Conservation (phyloP, 2,113 vertebrate species). For the Rhinoptilus africanus region DNA sequence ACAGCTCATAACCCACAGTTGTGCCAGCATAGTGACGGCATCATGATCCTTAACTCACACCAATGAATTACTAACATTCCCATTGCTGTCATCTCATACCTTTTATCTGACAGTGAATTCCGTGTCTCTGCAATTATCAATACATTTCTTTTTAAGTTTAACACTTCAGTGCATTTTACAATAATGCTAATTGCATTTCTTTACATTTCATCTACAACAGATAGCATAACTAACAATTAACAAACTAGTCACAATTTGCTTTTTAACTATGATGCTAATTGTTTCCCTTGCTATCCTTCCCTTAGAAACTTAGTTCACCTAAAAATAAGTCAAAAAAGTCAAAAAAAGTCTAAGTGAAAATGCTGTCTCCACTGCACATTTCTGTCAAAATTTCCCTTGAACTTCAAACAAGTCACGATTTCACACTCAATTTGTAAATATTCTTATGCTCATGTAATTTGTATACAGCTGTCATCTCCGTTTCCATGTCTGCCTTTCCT, state of each 20-base stretch:
- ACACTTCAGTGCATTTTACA: background rate
- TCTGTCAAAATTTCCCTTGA: background rate
- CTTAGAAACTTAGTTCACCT: background rate
- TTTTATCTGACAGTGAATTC: background rate
- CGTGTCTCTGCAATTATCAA: background rate
- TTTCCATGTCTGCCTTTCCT: background rate
- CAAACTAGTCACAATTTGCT: background rate
- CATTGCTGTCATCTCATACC: background rate
- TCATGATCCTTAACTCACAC: background rate
- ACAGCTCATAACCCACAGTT: background rate
- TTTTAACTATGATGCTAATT: background rate
- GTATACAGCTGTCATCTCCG: background rate
- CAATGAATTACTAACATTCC: background rate
- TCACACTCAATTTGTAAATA: background rate
- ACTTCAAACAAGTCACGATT: background rate
- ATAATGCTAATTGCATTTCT: background rate
- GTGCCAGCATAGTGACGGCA: background rate
- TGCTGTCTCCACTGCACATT: background rate
- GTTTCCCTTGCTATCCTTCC: background rate
- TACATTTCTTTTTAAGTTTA: background rate
- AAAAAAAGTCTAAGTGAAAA: background rate
- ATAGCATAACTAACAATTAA: background rate
- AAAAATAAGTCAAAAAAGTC: background rate
- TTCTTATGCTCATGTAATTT: background rate
- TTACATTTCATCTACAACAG: background rate